phyloP scores from a whole-genome alignment of 2,797 vertebrate species.

The Onychomys leucogaster region DNA sequence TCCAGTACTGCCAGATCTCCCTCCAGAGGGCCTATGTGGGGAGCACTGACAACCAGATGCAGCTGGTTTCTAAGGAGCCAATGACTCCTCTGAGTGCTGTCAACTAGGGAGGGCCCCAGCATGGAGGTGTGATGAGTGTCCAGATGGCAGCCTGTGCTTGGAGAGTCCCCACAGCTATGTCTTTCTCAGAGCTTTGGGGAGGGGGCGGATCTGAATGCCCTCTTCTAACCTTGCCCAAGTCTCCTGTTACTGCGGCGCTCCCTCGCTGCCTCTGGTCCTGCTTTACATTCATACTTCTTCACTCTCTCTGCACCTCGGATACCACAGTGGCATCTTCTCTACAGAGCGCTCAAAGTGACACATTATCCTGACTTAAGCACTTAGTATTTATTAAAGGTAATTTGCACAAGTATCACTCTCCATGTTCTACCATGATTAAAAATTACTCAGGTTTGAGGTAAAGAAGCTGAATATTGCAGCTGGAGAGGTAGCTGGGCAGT shows the following conservation, averaged over 20 bases:
- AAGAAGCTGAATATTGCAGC: background rate
- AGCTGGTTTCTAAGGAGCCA: background rate
- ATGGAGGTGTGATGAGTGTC: no score
- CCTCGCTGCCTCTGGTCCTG: background rate
- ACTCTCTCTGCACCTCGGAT: background rate
- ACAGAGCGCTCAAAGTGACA: background rate
- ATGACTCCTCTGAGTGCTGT: background rate
- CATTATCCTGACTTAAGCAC: background rate
- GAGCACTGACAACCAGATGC: background rate
- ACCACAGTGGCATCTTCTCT: background rate
- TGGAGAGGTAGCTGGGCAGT: background rate
- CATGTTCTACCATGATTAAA: background rate
- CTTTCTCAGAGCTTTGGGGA: no score
- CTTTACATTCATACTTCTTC: background rate
- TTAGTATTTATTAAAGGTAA: background rate
- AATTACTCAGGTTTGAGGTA: background rate
- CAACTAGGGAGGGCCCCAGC: background rate
- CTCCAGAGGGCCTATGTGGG: rapidly evolving
- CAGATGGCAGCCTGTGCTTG: background rate
- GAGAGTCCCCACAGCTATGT: background rate
- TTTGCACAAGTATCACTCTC: background rate
- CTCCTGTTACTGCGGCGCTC: rapidly evolving
- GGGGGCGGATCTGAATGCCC: background rate
- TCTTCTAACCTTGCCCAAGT: rapidly evolving
- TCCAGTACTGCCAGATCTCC: background rate